Percentiles rank a stretch among this genome's conserved stretches.
phyloP scores from a whole-genome alignment of 2,797 vertebrate species.

The Notamacropus eugenii region DNA sequence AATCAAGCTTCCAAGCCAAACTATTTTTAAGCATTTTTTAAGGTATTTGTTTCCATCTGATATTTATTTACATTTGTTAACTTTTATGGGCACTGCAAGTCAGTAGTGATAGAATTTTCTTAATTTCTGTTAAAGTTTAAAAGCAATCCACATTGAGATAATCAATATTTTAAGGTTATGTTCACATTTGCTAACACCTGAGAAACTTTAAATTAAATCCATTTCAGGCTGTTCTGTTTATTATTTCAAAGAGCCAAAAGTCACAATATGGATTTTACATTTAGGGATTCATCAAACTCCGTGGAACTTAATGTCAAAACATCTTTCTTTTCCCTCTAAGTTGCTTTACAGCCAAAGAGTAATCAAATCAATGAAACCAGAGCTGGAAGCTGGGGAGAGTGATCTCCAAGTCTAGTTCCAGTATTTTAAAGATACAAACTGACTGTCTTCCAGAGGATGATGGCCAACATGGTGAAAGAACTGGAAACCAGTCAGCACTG shows the following conservation, averaged over 20 bases:
- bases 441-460: neutral
- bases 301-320: neutral
- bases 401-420: neutral
- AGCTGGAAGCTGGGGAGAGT: neutral
- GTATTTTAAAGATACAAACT: neutral
- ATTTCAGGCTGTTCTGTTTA: slow-evolving; percentile 39
- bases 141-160: slow-evolving; percentile 34
- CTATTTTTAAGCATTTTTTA: slow-evolving; percentile 39
- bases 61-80: slow-evolving; percentile 60
- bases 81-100: slow-evolving; percentile 6
- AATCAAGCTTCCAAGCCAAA: slow-evolving; percentile 4
- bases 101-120: slow-evolving; percentile 38
- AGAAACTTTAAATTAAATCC: slow-evolving; percentile 53
- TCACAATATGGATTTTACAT: neutral
- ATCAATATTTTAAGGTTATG: slow-evolving; percentile 53
- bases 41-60: slow-evolving; percentile 32
- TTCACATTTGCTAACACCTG: slow-evolving; percentile 39
- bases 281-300: neutral
- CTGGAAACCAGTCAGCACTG: neutral
- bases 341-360: neutral
- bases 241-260: neutral
- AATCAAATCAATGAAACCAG: neutral
- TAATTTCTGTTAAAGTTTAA: slow-evolving; percentile 56
- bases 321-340: neutral
- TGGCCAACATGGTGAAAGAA: neutral